phyloP scores from a whole-genome alignment of 1,140 invertebrate genomes.

The Saccostrea echinata region DNA sequence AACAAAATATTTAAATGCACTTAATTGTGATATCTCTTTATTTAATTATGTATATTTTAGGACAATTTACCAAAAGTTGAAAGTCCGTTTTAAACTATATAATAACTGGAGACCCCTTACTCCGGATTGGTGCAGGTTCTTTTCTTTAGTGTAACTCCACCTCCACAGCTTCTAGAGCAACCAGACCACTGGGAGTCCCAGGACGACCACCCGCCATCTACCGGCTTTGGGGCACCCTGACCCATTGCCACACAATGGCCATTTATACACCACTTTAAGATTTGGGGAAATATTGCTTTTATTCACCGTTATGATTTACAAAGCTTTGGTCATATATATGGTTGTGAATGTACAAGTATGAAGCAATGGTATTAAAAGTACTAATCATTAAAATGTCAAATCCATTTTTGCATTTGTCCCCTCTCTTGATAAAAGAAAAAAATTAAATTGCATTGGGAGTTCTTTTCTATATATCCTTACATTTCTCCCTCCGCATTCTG shows the following conservation, averaged over 20 bases:
- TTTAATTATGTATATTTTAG: not conserved
- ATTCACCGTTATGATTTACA: not conserved
- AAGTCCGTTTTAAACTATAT: not conserved
- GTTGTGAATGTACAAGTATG: no score
- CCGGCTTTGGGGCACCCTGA: slow-evolving; percentile 55
- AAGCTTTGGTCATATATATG: no score
- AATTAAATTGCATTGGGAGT: no score
- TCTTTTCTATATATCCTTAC: not conserved
- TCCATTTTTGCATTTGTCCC: no score
- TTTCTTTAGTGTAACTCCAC: slow-evolving; percentile 63
- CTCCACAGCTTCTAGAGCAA: slow-evolving; percentile 67
- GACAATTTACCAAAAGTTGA: not conserved
- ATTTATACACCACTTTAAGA: slow-evolving; percentile 65
- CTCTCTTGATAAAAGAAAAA: no score
- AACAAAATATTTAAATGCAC: not conserved
- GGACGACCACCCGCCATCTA: slow-evolving; percentile 65
- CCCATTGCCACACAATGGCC: slow-evolving; percentile 65
- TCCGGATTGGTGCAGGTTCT: slow-evolving; percentile 66
- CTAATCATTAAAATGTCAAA: no score
- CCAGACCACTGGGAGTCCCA: slow-evolving; percentile 62
- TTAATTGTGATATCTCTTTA: no score
- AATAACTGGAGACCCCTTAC: slow-evolving; percentile 51
- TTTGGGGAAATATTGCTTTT: not conserved
- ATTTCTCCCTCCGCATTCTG: slow-evolving; percentile 25
- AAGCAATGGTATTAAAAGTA: no score